phyloP scores from a whole-genome alignment of 2,113 vertebrate genomes.

The Corythoichthys haematopterus region DNA sequence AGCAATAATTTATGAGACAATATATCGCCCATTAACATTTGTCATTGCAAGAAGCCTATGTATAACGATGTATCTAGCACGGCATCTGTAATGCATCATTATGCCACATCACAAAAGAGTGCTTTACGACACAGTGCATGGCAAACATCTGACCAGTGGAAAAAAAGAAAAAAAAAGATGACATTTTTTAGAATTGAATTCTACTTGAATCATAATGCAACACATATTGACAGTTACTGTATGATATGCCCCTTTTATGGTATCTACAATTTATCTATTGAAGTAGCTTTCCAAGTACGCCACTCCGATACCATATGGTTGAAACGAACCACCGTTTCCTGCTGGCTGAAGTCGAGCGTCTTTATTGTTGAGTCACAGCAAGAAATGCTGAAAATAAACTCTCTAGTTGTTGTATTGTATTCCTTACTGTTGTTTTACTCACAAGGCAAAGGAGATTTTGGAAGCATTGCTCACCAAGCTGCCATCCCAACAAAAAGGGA shows the following conservation, averaged over 20 bases:
- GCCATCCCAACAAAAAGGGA: not conserved
- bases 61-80: conserved; percentile 15
- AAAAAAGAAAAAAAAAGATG: too few species aligned
- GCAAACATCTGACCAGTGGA: not conserved
- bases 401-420: not conserved
- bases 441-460: not conserved
- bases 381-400: not conserved
- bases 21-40: too few species aligned
- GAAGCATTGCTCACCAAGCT: not conserved
- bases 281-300: not conserved
- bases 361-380: not conserved
- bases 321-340: not conserved
- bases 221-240: not conserved
- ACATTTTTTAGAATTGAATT: too few species aligned
- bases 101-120: conserved; percentile 4
- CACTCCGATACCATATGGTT: not conserved
- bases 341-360: not conserved
- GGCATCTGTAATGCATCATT: conserved; percentile 9
- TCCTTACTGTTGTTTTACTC: not conserved
- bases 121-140: not conserved
- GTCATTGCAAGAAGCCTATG: too few species aligned
- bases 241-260: not conserved
- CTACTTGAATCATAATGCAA: too few species aligned
- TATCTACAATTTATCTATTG: not conserved
- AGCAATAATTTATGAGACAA: too few species aligned